Conservation (phyloP, 2,113 vertebrate genomes). For the Phodopus roborovskii region DNA sequence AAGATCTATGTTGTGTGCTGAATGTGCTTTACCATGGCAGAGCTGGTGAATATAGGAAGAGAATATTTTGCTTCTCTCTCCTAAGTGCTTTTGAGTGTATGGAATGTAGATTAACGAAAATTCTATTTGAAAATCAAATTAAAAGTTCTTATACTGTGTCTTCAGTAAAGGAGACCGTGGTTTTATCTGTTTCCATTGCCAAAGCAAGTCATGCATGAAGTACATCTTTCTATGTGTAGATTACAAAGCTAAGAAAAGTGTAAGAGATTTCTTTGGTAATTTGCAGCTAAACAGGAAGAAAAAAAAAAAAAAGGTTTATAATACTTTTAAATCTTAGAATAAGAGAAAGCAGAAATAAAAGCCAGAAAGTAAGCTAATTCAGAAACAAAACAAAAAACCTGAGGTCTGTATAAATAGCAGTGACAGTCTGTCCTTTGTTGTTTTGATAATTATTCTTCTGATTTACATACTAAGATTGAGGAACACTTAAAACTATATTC, state of each 20-base stretch:
- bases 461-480: constrained; percentile 55
- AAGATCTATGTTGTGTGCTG: constrained; percentile 47
- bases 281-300: constrained; percentile 1
- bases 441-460: constrained; percentile 51
- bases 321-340: constrained; percentile 43
- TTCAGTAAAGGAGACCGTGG: neutral
- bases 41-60: constrained; percentile 20
- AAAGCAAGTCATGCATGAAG: neutral
- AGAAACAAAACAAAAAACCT: neutral
- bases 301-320: neutral
- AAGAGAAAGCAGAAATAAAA: constrained; percentile 45
- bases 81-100: neutral
- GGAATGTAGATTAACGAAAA: constrained; percentile 48
- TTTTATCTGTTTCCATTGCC: constrained; percentile 53
- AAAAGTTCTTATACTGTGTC: neutral
- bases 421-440: neutral
- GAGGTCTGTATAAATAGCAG: neutral
- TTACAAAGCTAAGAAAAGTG: constrained; percentile 25
- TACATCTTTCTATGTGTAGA: neutral
- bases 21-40: neutral
- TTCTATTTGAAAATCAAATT: constrained; percentile 40
- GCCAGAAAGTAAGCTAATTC: constrained; percentile 20
- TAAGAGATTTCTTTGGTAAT: constrained; percentile 51
- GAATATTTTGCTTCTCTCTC: constrained; percentile 6
- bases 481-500: constrained; percentile 11